phyloP scores from a whole-genome alignment of 2,113 vertebrate genomes.

The Pelodiscus sinensis region DNA sequence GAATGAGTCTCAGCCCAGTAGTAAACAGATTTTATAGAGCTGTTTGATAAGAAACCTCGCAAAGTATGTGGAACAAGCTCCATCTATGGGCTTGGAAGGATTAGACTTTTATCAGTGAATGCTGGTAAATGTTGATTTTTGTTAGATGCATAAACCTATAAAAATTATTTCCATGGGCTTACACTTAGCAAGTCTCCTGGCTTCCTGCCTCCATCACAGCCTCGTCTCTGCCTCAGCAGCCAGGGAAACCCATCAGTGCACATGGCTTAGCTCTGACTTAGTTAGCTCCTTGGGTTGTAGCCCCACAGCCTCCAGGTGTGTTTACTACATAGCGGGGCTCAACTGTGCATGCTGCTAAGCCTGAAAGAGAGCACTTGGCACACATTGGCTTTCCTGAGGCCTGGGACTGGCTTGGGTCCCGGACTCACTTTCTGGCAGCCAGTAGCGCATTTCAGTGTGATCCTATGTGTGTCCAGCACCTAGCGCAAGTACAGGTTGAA shows the following conservation, averaged over 20 bases:
- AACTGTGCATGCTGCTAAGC: neutral
- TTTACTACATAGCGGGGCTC: neutral
- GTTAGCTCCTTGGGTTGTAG: neutral
- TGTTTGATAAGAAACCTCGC: no score
- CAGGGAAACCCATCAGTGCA: neutral
- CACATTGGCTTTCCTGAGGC: neutral
- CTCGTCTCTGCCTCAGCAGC: neutral
- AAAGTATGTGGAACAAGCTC: no score
- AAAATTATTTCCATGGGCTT: neutral
- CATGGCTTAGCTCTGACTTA: neutral
- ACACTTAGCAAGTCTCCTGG: neutral
- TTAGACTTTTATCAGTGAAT: no score
- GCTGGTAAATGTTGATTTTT: no score
- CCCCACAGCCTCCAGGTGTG: neutral
- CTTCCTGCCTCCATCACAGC: neutral
- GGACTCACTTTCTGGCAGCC: neutral
- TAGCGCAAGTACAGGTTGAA: neutral
- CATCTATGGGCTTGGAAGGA: no score
- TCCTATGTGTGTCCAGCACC: neutral
- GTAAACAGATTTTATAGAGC: no score
- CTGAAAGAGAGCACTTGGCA: neutral
- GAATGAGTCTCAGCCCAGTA: no score
- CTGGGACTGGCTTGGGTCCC: neutral
- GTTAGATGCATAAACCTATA: no score
- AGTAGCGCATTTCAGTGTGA: neutral